A percentile compares a stretch with the other conserved stretches of the same genome.
phyloP scores from a whole-genome alignment of 2,888 invertebrate species.

The Phorcus lineatus region DNA sequence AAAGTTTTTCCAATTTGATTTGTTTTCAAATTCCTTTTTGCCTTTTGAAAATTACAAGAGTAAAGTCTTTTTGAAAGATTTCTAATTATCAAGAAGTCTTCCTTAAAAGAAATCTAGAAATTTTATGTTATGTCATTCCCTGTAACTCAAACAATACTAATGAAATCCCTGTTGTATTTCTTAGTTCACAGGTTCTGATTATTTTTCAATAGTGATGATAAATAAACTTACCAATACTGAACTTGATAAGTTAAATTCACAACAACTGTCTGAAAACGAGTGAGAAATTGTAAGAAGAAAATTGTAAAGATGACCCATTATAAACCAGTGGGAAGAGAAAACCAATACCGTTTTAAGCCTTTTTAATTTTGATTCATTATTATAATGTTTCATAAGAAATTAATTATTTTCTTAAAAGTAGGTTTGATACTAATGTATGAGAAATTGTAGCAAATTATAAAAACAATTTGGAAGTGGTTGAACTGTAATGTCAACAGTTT shows the following conservation, averaged over 20 bases:
- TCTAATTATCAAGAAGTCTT: background rate
- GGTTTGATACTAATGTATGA: background rate
- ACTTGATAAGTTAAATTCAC: no score
- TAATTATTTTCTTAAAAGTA: background rate
- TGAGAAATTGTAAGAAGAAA: no score
- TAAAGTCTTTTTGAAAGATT: no score
- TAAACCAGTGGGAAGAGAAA: no score
- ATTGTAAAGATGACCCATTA: no score
- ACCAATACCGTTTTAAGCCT: background rate
- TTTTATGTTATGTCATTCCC: background rate
- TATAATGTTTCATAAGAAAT: background rate
- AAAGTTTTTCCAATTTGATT: no score
- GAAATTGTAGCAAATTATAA: background rate
- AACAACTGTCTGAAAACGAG: no score
- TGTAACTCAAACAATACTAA: background rate
- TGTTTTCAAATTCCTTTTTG: background rate
- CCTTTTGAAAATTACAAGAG: background rate
- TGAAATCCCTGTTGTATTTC: background rate
- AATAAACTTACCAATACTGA: no score
- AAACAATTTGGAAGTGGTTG: background rate
- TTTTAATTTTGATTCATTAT: background rate
- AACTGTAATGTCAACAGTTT: background rate
- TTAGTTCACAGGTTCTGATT: background rate
- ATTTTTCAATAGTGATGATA: no score
- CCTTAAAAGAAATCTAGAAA: background rate